Conservation (phyloP, 2,888 invertebrate species). For the Polia nebulosa region DNA sequence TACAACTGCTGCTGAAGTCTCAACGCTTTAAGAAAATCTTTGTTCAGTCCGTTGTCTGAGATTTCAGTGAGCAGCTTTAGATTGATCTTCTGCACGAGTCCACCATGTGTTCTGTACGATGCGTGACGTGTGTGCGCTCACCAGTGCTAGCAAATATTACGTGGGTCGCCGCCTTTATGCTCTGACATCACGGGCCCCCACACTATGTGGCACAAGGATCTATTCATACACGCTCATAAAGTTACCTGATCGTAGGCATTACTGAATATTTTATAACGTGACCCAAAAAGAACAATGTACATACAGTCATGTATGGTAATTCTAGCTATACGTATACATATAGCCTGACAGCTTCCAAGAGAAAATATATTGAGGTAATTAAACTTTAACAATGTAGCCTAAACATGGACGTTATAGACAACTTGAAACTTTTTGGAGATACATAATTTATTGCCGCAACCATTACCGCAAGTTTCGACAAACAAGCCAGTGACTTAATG, state of each 20-base stretch:
- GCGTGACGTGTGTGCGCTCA: not conserved
- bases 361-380: not conserved
- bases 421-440: conserved; percentile 1
- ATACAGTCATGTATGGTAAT: conserved; percentile 6
- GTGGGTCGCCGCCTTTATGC: conserved; percentile 28
- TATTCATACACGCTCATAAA: conserved; percentile 12
- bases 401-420: not conserved
- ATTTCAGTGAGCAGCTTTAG: not conserved
- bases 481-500: not conserved
- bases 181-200: conserved; percentile 57
- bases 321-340: not conserved
- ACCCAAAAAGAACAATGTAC: conserved; percentile 15
- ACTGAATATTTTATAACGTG: not conserved
- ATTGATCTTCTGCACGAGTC: not conserved
- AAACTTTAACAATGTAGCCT: conserved; percentile 2
- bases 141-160: not conserved
- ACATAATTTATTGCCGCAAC: conserved; percentile 16
- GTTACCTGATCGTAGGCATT: not conserved
- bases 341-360: conserved; percentile 6
- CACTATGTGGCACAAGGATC: conserved; percentile 59
- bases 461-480: not conserved
- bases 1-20: not conserved
- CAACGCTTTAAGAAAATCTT: not conserved
- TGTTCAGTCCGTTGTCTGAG: not conserved
- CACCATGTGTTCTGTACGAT: not conserved